Conservation (phyloP, 2,797 vertebrate genomes). For the Karalla daura region DNA sequence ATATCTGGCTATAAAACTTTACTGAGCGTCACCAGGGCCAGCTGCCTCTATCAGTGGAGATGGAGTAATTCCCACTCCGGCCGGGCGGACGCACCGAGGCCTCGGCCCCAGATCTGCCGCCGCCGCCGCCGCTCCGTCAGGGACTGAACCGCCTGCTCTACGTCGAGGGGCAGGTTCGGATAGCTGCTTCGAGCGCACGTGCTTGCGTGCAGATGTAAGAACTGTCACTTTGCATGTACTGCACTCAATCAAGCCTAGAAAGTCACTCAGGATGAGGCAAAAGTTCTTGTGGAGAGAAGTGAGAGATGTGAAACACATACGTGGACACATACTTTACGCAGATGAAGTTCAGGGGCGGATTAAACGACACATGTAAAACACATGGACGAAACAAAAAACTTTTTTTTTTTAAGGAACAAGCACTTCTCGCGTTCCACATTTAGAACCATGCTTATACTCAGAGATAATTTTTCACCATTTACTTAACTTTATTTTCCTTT, state of each 20-base stretch:
- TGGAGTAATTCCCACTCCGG: slow-evolving; percentile 72
- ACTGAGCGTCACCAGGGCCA: slow-evolving; percentile 86
- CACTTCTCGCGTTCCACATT: too few relatives aligned
- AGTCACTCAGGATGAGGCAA: background rate
- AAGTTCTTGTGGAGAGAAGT: background rate
- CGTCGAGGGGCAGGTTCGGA: slow-evolving; percentile 38
- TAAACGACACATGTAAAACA: too few relatives aligned
- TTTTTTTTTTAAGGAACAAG: too few relatives aligned
- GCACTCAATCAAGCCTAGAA: slow-evolving; percentile 2
- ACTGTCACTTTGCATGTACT: slow-evolving; percentile 11
- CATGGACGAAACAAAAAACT: too few relatives aligned
- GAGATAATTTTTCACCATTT: too few relatives aligned
- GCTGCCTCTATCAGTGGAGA: slow-evolving; percentile 86
- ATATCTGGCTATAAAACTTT: slow-evolving; percentile 91
- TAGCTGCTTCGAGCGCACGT: slow-evolving; percentile 11
- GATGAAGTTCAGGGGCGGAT: too few relatives aligned
- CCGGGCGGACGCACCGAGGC: slow-evolving; percentile 52
- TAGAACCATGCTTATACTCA: too few relatives aligned
- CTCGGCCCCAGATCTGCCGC: slow-evolving; percentile 52
- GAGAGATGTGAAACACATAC: background rate
- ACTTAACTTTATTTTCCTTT: too few relatives aligned
- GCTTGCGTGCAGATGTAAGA: slow-evolving; percentile 11
- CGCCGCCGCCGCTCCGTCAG: slow-evolving; percentile 66
- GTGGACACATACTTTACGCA: background rate
- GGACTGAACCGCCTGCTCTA: slow-evolving; percentile 31